A percentile compares a stretch with the other conserved stretches of the same genome.
These are phyloP conservation scores for Notolepis coatsorum DNA, from an alignment of 2,797 vertebrate genomes.

Conservation along the genomic window DNA sequence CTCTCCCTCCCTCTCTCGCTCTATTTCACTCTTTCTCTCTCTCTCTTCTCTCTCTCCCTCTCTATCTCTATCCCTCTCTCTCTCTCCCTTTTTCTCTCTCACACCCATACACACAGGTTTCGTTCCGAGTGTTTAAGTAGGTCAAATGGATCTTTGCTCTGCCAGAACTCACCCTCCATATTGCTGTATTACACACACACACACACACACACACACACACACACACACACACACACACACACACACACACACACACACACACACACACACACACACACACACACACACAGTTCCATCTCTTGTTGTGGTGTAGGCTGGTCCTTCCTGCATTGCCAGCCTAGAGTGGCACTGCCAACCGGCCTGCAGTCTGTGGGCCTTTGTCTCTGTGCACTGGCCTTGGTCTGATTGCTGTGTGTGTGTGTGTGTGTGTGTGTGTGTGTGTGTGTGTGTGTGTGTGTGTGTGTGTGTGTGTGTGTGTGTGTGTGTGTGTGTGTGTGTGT, in stretches of 20 bases:
- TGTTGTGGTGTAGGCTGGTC: neutral
- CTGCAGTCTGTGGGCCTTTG: conserved; percentile 4
- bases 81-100: neutral
- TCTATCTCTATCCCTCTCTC: neutral
- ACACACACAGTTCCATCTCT: neutral
- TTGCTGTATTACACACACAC: neutral
- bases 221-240: neutral
- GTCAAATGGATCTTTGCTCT: neutral
- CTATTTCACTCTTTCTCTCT: neutral
- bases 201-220: neutral
- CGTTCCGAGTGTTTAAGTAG: conserved; percentile 1
- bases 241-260: neutral
- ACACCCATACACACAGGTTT: conserved; percentile 6
- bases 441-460: neutral
- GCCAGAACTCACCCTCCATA: neutral
- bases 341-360: neutral
- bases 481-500: neutral
- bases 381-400: conserved; percentile 2
- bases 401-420: neutral
- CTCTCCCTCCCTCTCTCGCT: neutral
- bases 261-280: conserved; percentile 6
- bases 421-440: neutral
- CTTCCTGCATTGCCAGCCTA: neutral
- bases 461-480: neutral
- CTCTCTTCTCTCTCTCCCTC: neutral